Conservation (phyloP, 2,888 invertebrate genomes). For the Cerceris rybyensis region DNA sequence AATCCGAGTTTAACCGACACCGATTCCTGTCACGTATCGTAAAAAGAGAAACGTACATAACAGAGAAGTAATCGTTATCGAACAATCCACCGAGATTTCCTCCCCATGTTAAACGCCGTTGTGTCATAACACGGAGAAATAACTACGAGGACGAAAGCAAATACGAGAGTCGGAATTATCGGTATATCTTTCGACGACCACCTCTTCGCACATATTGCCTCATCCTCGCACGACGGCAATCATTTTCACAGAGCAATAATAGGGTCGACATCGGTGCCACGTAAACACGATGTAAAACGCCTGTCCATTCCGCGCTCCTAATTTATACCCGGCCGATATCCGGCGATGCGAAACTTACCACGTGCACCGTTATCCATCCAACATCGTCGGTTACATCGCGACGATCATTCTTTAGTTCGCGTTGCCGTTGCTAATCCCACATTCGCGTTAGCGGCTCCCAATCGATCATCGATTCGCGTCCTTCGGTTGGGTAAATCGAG, state of each 20-base stretch:
- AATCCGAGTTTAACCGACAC: conserved; percentile 16
- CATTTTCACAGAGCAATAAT: conserved; percentile 6
- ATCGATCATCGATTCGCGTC: conserved; percentile 36
- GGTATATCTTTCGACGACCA: conserved; percentile 39
- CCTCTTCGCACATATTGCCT: background rate
- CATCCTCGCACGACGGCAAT: background rate
- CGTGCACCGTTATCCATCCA: conserved; percentile 10
- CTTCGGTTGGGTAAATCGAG: background rate
- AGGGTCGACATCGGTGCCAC: conserved; percentile 17
- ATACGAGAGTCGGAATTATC: conserved; percentile 7
- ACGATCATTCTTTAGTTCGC: background rate
- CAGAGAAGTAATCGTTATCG: too few species aligned
- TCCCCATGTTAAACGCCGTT: too few species aligned
- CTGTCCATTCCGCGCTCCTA: background rate
- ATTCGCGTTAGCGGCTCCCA: conserved; percentile 6
- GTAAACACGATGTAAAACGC: conserved; percentile 36
- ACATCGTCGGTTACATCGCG: conserved; percentile 11
- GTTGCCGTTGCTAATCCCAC: background rate
- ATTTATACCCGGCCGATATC: conserved; percentile 28
- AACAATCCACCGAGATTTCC: too few species aligned
- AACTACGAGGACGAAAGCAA: too few species aligned
- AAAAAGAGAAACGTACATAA: conserved; percentile 2
- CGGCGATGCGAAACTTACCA: conserved; percentile 13
- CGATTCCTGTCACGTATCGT: conserved; percentile 25
- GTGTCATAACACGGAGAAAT: too few species aligned